phyloP scores from a whole-genome alignment of 2,888 invertebrate genomes.

The Pheosia gnoma region DNA sequence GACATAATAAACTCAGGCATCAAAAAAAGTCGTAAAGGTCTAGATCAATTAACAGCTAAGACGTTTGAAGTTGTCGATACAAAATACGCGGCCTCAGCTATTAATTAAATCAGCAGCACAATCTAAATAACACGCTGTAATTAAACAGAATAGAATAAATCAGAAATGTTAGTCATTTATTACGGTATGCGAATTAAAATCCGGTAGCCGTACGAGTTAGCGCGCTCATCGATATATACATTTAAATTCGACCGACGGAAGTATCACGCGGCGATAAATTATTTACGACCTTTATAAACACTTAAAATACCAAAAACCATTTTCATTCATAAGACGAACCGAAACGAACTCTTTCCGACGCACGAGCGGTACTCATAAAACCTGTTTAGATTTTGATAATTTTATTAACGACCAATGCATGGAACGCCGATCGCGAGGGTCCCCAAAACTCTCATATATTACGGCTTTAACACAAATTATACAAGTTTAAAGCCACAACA shows the following conservation, averaged over 20 bases:
- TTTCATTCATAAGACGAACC: slow-evolving; percentile 80
- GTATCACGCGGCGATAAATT: slow-evolving; percentile 81
- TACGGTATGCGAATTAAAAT: slow-evolving; percentile 63
- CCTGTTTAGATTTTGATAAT: slow-evolving; percentile 84
- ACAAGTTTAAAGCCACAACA: slow-evolving; percentile 82
- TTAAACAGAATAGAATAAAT: slow-evolving; percentile 47
- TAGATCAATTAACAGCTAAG: too few species aligned
- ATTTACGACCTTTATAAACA: slow-evolving; percentile 81
- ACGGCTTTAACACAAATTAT: slow-evolving; percentile 84
- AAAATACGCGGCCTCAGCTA: too few species aligned
- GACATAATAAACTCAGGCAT: too few species aligned
- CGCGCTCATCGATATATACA: slow-evolving; percentile 68
- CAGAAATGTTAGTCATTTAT: slow-evolving; percentile 52
- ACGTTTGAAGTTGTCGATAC: too few species aligned
- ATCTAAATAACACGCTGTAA: slow-evolving; percentile 39
- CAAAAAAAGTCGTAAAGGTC: too few species aligned
- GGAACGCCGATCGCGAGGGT: slow-evolving; percentile 72
- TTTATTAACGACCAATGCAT: slow-evolving; percentile 82
- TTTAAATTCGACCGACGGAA: slow-evolving; percentile 78
- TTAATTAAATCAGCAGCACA: background rate
- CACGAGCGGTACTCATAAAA: slow-evolving; percentile 78
- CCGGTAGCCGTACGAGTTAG: slow-evolving; percentile 74
- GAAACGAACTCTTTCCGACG: slow-evolving; percentile 67
- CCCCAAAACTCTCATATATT: slow-evolving; percentile 81
- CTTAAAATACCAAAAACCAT: slow-evolving; percentile 82